Evolutionary conservation across 2,113 vertebrate genomes (phyloP).

Genomic region (Chinchilla lanigera): DNA sequence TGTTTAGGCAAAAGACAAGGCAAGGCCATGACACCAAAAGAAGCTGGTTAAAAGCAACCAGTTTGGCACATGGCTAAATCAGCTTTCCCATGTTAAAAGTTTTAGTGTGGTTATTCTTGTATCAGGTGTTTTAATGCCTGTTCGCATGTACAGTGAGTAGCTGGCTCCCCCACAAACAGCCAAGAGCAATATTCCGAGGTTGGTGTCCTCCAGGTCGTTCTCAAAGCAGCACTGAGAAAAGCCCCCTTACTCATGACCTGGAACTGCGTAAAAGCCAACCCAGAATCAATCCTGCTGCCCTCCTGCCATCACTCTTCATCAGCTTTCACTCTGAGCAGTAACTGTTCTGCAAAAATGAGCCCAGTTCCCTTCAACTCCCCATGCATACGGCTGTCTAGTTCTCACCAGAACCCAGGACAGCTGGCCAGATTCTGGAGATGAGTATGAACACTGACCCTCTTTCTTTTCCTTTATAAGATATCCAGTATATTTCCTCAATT

Average conservation of each 20-base stretch:
- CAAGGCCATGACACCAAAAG: neutral
- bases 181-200: neutral
- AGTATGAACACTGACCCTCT: neutral
- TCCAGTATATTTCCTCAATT: neutral
- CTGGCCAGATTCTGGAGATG: neutral
- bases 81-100: neutral
- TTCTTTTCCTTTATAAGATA: constrained; percentile 35
- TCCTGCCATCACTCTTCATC: neutral
- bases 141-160: neutral
- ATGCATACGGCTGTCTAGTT: neutral
- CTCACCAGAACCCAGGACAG: neutral
- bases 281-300: neutral
- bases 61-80: neutral
- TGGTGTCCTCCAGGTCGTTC: neutral
- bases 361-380: neutral
- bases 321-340: neutral
- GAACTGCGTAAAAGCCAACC: neutral
- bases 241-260: neutral
- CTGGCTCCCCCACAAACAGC: neutral
- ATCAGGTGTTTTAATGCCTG: neutral
- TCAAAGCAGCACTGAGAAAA: neutral
- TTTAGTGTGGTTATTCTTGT: neutral
- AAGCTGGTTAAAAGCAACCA: constrained; percentile 1
- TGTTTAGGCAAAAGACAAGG: neutral
- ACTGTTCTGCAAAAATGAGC: neutral